phyloP scores from a whole-genome alignment of 2,797 vertebrate genomes.

The Macropus fuliginosus region DNA sequence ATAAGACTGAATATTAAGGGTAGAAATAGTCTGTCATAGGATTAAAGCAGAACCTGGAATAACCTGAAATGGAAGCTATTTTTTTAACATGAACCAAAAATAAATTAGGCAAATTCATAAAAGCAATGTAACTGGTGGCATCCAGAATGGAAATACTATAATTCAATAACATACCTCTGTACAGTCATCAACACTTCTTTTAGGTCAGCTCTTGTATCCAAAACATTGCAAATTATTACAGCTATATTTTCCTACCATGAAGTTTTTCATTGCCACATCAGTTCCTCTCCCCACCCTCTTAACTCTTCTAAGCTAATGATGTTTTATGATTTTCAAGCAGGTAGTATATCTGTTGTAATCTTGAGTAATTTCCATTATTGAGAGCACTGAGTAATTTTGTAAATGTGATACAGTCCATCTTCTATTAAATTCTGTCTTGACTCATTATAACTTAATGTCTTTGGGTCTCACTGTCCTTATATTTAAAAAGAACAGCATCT shows the following conservation, averaged over 20 bases:
- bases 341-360: neutral
- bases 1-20: neutral
- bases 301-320: neutral
- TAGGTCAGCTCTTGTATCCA: neutral
- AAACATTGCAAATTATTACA: neutral
- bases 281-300: neutral
- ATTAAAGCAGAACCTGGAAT: neutral
- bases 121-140: neutral
- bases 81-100: neutral
- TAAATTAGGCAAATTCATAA: neutral
- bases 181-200: neutral
- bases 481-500: neutral
- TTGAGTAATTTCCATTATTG: neutral
- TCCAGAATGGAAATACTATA: neutral
- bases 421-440: neutral
- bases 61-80: neutral
- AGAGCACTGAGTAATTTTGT: neutral
- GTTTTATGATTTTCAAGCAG: neutral
- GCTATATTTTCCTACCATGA: neutral
- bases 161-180: neutral
- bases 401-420: neutral
- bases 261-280: neutral
- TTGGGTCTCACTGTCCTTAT: neutral
- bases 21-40: neutral
- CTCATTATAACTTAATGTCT: neutral